Evolutionary conservation across 2,113 vertebrate genomes (phyloP), one percentile per base, ranked within the genome.

Genomic region (Toxostoma redivivum): DNA sequence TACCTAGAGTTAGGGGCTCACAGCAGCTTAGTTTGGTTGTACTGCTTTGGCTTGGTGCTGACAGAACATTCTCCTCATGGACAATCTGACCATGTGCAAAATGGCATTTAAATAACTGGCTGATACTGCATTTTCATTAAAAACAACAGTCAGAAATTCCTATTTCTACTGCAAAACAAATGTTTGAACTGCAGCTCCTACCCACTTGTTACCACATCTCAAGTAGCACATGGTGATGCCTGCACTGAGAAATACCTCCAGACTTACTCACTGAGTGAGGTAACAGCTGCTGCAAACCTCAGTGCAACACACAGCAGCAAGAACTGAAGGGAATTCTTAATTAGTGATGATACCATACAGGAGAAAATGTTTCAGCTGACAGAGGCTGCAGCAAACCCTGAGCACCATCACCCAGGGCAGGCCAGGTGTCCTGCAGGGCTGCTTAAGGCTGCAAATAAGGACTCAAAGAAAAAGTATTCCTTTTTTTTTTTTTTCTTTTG

Each of bases 301-400:
- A 48, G 0, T 3, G 37, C 37, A 35, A 18, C 25, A 25, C 38
- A n/a, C 4, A 2, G 4, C 6, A 33, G 42, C 9, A 27, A 35
- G 51, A 82, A 67, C 0, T 83, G 71, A 48, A 65, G 40, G 13
- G 18, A 30, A 23, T 25, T 70, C 45, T 51, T 54, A 13, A 16
- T 61, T 21, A 66, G 56, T n/a, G 23, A 25, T 50, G 53, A 56
- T 1, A 48, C 17, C 53, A 69, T 1, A 33, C 9, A 20, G 14
- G 27, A 53, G 21, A 42, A 38, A 17, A 28, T 7, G 5, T 5
- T 38, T 18, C 30, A 87, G 48, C 2, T 48, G 44, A 73, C 40
- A 42, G 38, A 35, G 62, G 27, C 3, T 64, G 44, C 77, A 79
- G 64, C 3, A 51, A 86, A 42, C 28, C 42, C 76, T 27, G 3